Percentiles rank a stretch among this genome's conserved stretches.
Conservation (phyloP, 2,888 invertebrate genomes). For the Aquatica leii region DNA sequence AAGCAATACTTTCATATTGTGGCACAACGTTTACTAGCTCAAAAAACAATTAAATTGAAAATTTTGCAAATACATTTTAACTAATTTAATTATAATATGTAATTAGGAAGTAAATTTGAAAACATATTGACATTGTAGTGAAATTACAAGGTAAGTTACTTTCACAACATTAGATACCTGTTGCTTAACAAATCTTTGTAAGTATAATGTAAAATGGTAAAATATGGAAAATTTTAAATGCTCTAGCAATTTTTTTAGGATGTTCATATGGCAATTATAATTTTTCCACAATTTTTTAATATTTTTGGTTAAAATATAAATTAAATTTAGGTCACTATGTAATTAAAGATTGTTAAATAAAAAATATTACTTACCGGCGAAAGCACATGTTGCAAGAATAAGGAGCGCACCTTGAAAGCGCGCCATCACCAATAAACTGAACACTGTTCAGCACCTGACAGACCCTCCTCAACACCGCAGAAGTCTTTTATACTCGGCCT, state of each 20-base stretch:
- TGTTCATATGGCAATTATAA: too few species aligned
- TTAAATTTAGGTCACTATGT: slow-evolving; percentile 27
- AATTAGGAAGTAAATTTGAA: slow-evolving; percentile 34
- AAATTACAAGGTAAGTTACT: slow-evolving; percentile 54
- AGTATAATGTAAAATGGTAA: too few species aligned
- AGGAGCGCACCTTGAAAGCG: slow-evolving; percentile 55
- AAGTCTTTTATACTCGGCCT: slow-evolving; percentile 61
- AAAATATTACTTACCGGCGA: slow-evolving; percentile 55
- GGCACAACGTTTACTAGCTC: too few species aligned
- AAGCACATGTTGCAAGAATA: slow-evolving; percentile 51
- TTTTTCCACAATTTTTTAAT: too few species aligned
- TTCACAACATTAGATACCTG: slow-evolving; percentile 44
- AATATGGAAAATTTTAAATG: too few species aligned
- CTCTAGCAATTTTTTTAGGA: too few species aligned
- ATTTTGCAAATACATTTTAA: too few species aligned
- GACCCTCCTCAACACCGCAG: slow-evolving; percentile 56
- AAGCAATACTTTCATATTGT: neutral
- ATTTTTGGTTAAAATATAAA: too few species aligned
- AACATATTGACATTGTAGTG: slow-evolving; percentile 36
- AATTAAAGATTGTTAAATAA: slow-evolving; percentile 14
- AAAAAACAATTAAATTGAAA: too few species aligned
- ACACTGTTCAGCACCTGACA: slow-evolving; percentile 59
- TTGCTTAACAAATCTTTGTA: too few species aligned
- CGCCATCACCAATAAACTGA: slow-evolving; percentile 58
- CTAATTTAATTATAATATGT: neutral